These are phyloP conservation scores for Cryptoprocta ferox DNA, from an alignment of 2,797 vertebrate species.

Conservation along the genomic window DNA sequence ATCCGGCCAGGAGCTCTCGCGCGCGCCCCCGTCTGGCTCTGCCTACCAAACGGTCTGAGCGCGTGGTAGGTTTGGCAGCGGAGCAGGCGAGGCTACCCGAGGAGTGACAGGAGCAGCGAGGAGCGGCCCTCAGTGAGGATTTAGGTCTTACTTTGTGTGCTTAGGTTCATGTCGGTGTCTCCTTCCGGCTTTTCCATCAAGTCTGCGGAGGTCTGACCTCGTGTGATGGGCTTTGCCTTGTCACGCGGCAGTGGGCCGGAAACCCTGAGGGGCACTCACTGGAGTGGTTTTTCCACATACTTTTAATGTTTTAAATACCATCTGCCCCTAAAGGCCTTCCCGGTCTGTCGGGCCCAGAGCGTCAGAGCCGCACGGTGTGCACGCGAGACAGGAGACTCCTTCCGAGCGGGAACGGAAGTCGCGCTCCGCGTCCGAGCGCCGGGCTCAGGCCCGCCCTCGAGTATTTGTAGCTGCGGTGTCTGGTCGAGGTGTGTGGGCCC, in stretches of 20 bases:
- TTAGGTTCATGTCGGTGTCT: neutral
- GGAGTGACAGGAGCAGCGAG: neutral
- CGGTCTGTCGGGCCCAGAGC: neutral
- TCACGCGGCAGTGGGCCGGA: neutral
- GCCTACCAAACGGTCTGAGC: neutral
- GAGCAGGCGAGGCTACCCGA: accelerated
- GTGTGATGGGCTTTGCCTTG: neutral
- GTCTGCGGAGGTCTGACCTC: neutral
- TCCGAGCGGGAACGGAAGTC: neutral
- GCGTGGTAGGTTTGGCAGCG: neutral
- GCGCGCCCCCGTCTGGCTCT: neutral
- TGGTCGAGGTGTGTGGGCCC: neutral
- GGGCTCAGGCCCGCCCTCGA: neutral
- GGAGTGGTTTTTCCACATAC: neutral
- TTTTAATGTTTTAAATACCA: neutral
- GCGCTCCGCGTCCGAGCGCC: accelerated
- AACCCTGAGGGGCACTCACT: neutral
- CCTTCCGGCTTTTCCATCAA: neutral
- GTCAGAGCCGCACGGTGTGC: neutral
- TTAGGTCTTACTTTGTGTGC: neutral
- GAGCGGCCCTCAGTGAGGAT: neutral
- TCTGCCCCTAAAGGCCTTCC: neutral
- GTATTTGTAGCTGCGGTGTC: neutral
- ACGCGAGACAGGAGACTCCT: neutral
- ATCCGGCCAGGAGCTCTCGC: accelerated